phyloP scores from a whole-genome alignment of 2,888 invertebrate genomes.

The Eupeodes luniger region DNA sequence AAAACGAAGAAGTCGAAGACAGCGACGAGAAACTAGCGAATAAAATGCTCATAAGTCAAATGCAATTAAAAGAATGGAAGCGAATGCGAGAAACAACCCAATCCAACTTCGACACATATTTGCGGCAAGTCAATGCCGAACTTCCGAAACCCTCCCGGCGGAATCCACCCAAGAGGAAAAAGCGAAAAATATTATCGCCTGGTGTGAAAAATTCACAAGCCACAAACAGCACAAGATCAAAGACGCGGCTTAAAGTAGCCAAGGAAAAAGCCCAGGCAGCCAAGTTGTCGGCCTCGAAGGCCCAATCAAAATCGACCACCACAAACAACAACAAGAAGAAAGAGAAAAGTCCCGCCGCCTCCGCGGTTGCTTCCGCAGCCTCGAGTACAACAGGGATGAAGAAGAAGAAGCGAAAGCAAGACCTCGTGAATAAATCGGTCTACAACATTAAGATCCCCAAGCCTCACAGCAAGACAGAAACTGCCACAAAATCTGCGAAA shows the following conservation, averaged over 20 bases:
- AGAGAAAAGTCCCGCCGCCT: constrained; percentile 24
- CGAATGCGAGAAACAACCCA: constrained; percentile 78
- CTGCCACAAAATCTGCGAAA: constrained; percentile 28
- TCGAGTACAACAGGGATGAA: background rate
- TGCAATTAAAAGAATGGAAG: constrained; percentile 79
- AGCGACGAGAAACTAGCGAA: background rate
- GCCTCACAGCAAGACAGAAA: constrained; percentile 77
- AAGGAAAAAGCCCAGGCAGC: constrained; percentile 30
- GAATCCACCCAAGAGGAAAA: constrained; percentile 69
- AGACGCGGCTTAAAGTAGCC: constrained; percentile 31
- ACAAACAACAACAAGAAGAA: background rate
- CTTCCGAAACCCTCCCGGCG: constrained; percentile 53
- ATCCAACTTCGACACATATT: constrained; percentile 81
- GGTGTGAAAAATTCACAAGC: background rate
- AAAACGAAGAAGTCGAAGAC: constrained; percentile 76
- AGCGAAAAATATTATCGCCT: constrained; percentile 55
- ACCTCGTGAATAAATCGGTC: background rate
- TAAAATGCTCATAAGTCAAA: constrained; percentile 6
- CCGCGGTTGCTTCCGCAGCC: background rate
- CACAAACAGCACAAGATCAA: constrained; percentile 25
- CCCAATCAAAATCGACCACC: background rate
- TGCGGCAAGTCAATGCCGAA: constrained; percentile 80
- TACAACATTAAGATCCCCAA: constrained; percentile 77
- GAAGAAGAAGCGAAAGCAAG: background rate
- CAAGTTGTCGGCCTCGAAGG: background rate